Percentiles rank a stretch among this genome's conserved stretches.
These are phyloP conservation scores for Helarctos malayanus DNA, from an alignment of 2,797 vertebrate species.

Conservation along the genomic window DNA sequence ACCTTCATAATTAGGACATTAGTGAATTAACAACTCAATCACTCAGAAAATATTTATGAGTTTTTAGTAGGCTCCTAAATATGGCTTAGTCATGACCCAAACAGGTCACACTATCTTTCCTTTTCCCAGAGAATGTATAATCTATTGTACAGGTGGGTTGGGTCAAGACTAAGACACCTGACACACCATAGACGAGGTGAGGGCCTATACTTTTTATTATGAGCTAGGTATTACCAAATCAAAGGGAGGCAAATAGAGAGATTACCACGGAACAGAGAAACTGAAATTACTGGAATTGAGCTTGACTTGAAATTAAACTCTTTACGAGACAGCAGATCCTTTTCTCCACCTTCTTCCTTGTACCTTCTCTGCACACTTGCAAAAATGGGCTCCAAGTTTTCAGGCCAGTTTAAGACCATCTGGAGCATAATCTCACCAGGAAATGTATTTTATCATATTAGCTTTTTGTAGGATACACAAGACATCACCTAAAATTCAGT, in stretches of 20 bases:
- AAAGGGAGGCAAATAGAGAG: not conserved
- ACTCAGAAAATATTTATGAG: not conserved
- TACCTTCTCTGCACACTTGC: not conserved
- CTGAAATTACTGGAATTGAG: not conserved
- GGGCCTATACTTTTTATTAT: not conserved
- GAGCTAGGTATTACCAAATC: not conserved
- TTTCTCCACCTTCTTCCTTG: not conserved
- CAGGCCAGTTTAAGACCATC: not conserved
- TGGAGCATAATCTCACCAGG: not conserved
- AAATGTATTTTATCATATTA: not conserved
- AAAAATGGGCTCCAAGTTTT: not conserved
- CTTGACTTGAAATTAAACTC: not conserved
- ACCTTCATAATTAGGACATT: not conserved
- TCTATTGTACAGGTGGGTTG: not conserved
- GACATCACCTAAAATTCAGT: not conserved
- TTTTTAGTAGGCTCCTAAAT: not conserved
- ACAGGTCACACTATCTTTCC: fast-evolving
- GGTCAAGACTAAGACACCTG: not conserved
- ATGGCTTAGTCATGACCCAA: not conserved
- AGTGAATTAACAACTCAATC: not conserved
- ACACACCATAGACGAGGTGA: not conserved
- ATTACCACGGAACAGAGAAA: not conserved
- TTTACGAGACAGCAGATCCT: not conserved
- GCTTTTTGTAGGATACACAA: not conserved
- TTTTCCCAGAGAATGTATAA: not conserved